These are phyloP conservation scores for Junco hyemalis DNA, from an alignment of 2,113 vertebrate genomes.

Conservation along the genomic window DNA sequence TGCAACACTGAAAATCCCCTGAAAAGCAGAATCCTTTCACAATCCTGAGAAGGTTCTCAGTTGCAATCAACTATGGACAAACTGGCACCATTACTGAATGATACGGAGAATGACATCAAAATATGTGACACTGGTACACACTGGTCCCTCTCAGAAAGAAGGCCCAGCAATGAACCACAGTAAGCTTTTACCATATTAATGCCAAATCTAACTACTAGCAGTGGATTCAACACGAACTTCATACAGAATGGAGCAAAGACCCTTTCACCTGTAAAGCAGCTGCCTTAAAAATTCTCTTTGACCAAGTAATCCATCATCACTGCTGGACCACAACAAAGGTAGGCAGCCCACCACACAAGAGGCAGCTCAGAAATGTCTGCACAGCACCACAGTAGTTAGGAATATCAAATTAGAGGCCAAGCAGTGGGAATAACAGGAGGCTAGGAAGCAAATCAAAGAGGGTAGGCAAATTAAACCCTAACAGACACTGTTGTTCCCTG, in stretches of 20 bases:
- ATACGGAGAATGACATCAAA: not conserved
- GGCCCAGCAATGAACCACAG: not conserved
- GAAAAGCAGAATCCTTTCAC: not conserved
- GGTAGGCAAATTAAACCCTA: not conserved
- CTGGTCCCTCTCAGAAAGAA: not conserved
- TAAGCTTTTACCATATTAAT: not conserved
- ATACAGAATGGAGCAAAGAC: rapidly evolving
- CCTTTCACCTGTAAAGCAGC: not conserved
- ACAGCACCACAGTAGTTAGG: not conserved
- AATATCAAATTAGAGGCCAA: not conserved
- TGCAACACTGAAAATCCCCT: not conserved
- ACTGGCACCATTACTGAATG: rapidly evolving
- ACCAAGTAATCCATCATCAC: not conserved
- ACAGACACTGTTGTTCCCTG: not conserved
- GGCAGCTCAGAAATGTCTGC: not conserved
- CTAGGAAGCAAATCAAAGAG: not conserved
- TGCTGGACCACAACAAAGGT: not conserved
- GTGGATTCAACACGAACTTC: not conserved
- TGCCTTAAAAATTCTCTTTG: not conserved
- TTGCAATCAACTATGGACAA: not conserved
- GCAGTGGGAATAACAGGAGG: not conserved
- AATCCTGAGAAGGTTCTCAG: not conserved
- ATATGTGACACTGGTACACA: not conserved
- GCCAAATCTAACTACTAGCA: rapidly evolving
- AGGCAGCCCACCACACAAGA: not conserved